Conservation (phyloP, 2,113 vertebrate genomes). For the Actenoides lindsayi region DNA sequence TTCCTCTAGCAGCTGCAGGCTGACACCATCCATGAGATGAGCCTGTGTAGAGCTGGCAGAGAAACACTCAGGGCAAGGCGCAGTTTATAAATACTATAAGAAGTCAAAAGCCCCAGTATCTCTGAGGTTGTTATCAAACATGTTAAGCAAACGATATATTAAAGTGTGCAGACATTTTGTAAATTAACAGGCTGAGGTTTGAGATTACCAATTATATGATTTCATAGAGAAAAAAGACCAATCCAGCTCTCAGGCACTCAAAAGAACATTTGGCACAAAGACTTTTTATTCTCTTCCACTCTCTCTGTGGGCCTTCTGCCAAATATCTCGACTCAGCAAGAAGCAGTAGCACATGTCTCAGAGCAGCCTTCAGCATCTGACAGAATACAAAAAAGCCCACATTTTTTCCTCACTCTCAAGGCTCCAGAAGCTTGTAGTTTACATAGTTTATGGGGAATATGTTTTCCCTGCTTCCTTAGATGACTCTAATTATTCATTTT, state of each 20-base stretch:
- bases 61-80: not conserved
- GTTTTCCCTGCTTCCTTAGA: not conserved
- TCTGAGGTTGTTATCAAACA: slow-evolving; percentile 47
- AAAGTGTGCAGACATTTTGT: slow-evolving; percentile 41
- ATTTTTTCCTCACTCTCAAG: not conserved
- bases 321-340: slow-evolving; percentile 45
- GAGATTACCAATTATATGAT: slow-evolving; percentile 54
- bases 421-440: not conserved
- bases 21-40: not conserved
- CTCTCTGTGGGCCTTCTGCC: slow-evolving; percentile 38
- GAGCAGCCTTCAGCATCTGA: slow-evolving; percentile 24
- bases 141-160: slow-evolving; percentile 39
- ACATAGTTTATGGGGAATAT: not conserved
- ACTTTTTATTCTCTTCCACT: slow-evolving; percentile 44
- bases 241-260: slow-evolving; percentile 47
- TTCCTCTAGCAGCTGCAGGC: not conserved
- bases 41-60: not conserved
- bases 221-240: slow-evolving; percentile 55
- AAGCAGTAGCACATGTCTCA: slow-evolving; percentile 36
- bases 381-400: not conserved
- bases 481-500: not conserved
- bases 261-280: slow-evolving; percentile 53
- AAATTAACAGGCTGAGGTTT: slow-evolving; percentile 44
- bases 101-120: slow-evolving; percentile 11
- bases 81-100: not conserved